Evolutionary conservation across 2,113 vertebrate species (phyloP).

Genomic region (Petroica traversi): DNA sequence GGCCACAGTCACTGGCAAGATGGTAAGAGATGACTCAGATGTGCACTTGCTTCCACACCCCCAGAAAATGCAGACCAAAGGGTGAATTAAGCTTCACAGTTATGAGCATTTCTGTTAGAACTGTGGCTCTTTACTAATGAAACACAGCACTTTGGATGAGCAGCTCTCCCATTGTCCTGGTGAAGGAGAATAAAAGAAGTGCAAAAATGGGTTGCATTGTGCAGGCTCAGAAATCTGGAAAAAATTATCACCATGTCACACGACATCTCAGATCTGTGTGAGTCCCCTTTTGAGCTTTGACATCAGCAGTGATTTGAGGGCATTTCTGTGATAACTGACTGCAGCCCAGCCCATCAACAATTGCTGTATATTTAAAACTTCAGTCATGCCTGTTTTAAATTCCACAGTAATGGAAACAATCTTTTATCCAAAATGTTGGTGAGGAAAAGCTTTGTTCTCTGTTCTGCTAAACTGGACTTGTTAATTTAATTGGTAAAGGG

Average conservation of each 20-base stretch:
- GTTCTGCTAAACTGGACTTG: not conserved
- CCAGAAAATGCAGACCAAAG: not conserved
- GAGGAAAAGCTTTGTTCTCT: not conserved
- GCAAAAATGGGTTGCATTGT: not conserved
- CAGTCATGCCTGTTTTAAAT: not conserved
- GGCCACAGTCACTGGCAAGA: conserved; percentile 89
- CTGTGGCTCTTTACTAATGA: not conserved
- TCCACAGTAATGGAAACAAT: not conserved
- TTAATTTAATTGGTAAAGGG: not conserved
- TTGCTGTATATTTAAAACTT: not conserved
- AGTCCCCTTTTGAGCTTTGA: not conserved
- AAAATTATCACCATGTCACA: not conserved
- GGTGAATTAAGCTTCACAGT: accelerated
- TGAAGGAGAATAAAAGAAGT: not conserved
- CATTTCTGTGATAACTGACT: not conserved
- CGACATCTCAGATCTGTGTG: not conserved
- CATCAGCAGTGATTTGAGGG: not conserved
- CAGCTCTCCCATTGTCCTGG: not conserved
- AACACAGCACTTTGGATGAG: not conserved
- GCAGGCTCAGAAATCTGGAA: not conserved
- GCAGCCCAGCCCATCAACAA: not conserved
- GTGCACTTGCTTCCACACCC: not conserved
- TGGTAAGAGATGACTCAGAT: conserved; percentile 74
- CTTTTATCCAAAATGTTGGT: not conserved
- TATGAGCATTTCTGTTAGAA: not conserved